phyloP scores from a whole-genome alignment of 1,140 invertebrate genomes.

The Cotesia vestalis region DNA sequence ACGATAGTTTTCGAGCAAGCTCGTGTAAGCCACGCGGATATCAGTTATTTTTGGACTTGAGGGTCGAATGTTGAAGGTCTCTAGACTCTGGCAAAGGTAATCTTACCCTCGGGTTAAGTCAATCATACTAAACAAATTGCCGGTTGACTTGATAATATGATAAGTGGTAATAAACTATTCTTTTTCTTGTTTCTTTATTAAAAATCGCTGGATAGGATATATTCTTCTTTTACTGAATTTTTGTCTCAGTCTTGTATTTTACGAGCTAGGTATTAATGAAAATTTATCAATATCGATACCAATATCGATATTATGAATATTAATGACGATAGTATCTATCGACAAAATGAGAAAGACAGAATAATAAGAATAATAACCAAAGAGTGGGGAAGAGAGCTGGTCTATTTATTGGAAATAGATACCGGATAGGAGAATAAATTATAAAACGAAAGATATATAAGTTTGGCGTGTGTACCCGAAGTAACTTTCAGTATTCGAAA shows the following conservation, averaged over 20 bases:
- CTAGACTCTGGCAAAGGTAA: not conserved
- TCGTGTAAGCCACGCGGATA: constrained; percentile 30
- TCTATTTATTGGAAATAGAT: constrained; percentile 2
- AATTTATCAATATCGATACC: no score
- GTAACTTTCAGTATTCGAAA: not conserved
- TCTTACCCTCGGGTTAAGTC: constrained; percentile 1
- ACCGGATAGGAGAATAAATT: constrained; percentile 1
- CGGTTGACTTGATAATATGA: constrained; percentile 7
- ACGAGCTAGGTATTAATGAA: no score
- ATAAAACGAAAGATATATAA: constrained; percentile 1
- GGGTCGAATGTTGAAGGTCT: constrained; percentile 32
- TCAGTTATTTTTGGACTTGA: constrained; percentile 29
- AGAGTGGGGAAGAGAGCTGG: no score
- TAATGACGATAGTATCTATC: no score
- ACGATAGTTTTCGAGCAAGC: constrained; percentile 31
- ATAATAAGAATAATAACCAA: no score
- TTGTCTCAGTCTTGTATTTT: no score
- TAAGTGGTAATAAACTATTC: no score
- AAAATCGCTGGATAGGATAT: no score
- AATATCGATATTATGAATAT: no score
- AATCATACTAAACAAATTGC: constrained; percentile 2
- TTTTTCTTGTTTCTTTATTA: no score
- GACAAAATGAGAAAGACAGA: no score
- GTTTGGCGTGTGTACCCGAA: not conserved
- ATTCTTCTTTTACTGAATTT: no score